Evolutionary conservation across 2,888 invertebrate species (phyloP), one percentile per base, ranked within the genome.

Genomic region (Eumacrocentrus americanus): DNA sequence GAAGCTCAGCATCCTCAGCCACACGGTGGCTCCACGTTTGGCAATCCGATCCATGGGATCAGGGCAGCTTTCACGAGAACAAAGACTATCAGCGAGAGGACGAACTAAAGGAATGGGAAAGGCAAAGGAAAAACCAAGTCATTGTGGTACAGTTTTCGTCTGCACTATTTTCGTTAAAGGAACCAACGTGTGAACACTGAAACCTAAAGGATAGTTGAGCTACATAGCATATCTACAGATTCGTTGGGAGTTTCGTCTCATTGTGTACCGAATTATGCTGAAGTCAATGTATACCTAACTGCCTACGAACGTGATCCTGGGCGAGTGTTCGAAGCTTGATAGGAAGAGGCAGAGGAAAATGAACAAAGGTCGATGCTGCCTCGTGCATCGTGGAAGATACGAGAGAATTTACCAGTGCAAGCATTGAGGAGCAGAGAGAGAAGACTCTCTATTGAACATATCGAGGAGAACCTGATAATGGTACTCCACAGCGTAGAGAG

Each of bases 361-460:
- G 40, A 9, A 48, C 35, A 44, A 20, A 44, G 5, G 22, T 20
- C 20, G n/a, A 38, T 34, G 29, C 59, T 60, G 54, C n/a, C 42
- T 42, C 48, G 54, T 48, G 59, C 48, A 50, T 54, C 48, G 48
- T 22, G n/a, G 54, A 34, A 60, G 54, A 54, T 54, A 60, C 29
- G 38, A 40, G 40, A 37, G 48, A 60, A 60, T 60, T 48, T 60
- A 34, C 14, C 37, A 14, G 20, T 25, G 47, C 37, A 56, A 48
- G 38, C 47, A 40, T 47, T 48, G 56, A 37, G 46, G n/a, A n/a
- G n/a, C n/a, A n/a, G n/a, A n/a, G n/a, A n/a, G n/a, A n/a, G n/a
- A n/a, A n/a, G n/a, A n/a, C 35, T 47, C 55, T 56, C 55, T 46
- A 56, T 48, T 56, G 47, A 47, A 56, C 38, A 38, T 56, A 37